phyloP scores from a whole-genome alignment of 2,888 invertebrate genomes.

The Sialis fuliginosa region DNA sequence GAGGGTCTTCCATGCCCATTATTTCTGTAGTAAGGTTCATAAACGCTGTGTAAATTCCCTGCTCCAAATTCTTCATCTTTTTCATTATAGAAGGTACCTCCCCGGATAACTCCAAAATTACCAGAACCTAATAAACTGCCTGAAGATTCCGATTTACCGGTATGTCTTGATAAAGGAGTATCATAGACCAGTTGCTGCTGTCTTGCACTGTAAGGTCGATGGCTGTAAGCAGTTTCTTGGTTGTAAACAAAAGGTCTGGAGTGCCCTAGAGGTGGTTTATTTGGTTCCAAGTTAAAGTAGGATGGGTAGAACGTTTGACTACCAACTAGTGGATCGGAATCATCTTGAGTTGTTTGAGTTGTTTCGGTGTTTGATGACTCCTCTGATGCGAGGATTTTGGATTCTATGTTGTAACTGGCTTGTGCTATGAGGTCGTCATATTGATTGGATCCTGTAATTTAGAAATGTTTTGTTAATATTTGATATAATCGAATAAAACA shows the following conservation, averaged over 20 bases:
- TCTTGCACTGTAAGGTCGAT: slow-evolving; percentile 33
- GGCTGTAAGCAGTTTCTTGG: slow-evolving; percentile 41
- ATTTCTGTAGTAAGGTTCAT: slow-evolving; percentile 40
- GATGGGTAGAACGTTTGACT: slow-evolving; percentile 64
- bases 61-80: slow-evolving; percentile 42
- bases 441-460: too few species aligned
- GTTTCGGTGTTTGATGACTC: too few species aligned
- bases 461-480: too few species aligned
- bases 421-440: too few species aligned
- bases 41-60: slow-evolving; percentile 33
- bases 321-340: slow-evolving; percentile 30
- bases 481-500: too few species aligned
- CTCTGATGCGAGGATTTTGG: too few species aligned
- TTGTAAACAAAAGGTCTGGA: slow-evolving; percentile 40
- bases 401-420: too few species aligned
- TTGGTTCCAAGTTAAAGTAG: slow-evolving; percentile 25
- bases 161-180: slow-evolving; percentile 15
- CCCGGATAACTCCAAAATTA: slow-evolving; percentile 71
- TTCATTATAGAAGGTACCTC: slow-evolving; percentile 70
- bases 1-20: slow-evolving; percentile 58
- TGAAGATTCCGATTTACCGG: neutral
- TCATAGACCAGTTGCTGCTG: slow-evolving; percentile 26
- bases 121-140: slow-evolving; percentile 51
- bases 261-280: slow-evolving; percentile 35
- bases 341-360: neutral